These are phyloP conservation scores for Sorex araneus DNA, from an alignment of 2,113 vertebrate genomes.

Conservation along the genomic window DNA sequence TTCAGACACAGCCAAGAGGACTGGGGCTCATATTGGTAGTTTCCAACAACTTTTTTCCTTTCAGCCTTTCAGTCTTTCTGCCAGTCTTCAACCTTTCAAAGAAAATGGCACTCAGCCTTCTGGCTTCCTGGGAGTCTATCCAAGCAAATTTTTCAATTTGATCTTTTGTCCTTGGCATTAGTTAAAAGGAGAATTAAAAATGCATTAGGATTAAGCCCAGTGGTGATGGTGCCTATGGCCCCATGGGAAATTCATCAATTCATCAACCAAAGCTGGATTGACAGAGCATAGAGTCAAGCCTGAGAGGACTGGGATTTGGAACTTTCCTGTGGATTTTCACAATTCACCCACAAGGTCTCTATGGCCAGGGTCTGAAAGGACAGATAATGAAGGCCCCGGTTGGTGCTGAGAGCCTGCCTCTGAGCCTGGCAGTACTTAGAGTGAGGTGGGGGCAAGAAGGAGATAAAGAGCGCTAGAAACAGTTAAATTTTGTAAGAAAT, in stretches of 20 bases:
- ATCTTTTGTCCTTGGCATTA: slow-evolving; percentile 3
- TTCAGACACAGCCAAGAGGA: neutral
- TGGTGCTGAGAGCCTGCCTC: neutral
- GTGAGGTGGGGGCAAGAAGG: neutral
- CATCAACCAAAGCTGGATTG: slow-evolving; percentile 2
- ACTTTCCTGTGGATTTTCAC: neutral
- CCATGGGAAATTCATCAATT: slow-evolving; percentile 35
- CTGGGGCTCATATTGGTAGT: neutral
- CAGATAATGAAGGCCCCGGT: neutral
- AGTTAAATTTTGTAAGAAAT: slow-evolving; percentile 67
- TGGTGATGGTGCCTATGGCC: neutral
- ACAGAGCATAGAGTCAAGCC: slow-evolving; percentile 48
- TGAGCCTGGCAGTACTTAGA: neutral
- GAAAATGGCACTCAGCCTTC: neutral
- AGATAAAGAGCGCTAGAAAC: neutral
- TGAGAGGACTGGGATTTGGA: neutral
- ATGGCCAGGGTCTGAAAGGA: accelerated
- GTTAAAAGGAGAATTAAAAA: slow-evolving; percentile 53
- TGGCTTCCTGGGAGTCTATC: neutral
- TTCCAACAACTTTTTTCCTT: neutral
- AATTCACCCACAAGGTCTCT: neutral
- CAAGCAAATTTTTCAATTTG: neutral
- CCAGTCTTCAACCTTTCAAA: neutral
- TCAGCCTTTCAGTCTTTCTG: too few species aligned
- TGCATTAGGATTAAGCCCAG: slow-evolving; percentile 7